Base-by-base conservation (phyloP, 2,797 vertebrate genomes). In the Sebastes iracundus region DNA sequence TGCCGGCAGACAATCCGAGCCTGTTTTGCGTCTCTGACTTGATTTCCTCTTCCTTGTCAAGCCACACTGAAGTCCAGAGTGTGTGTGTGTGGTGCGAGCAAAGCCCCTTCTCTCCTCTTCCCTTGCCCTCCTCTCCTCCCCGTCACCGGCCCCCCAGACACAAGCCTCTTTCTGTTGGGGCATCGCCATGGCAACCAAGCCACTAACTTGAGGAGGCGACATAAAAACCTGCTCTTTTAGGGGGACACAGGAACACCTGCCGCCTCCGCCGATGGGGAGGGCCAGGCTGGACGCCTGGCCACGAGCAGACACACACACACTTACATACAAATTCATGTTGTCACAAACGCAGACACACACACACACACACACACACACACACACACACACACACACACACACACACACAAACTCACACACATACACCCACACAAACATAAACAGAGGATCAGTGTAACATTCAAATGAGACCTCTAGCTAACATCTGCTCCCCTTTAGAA, bases 131-230 rank as follows among this genome's bases (percentile, higher is more conserved):
- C 77, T 91, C 89, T 88, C 76, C 93, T 91, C 92, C 95, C 96
- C 90, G 70, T 72, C 93, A 90, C 92, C 83, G 94, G 95, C 95
- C 96, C 42, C 94, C 95, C 91, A 94, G 94, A 96, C 94, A 96
- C 96, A 96, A 96, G 95, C 94, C 95, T 95, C 94, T 95, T 95
- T 96, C 96, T 96, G 96, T 96, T 96, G 90, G 93, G 92, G 88
- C 88, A 94, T 96, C 93, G 80, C 94, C 93, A 96, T 96, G 92
- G 93, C 93, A 95, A 96, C 96, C 92, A 86, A 95, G 95, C 93
- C 93, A 95, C 94, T 95, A 95, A 96, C 95, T 95, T 94, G 94
- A 95, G 93, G 93, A 96, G 94, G 94, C 93, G 90, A 95, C 95
- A 96, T 96, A 96, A 94, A 95, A 96, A 95, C 93, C 94, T 94